Evolutionary conservation across 2,797 vertebrate genomes (phyloP), one percentile per base, ranked within the genome.

Genomic region (Typhlichthys subterraneus): DNA sequence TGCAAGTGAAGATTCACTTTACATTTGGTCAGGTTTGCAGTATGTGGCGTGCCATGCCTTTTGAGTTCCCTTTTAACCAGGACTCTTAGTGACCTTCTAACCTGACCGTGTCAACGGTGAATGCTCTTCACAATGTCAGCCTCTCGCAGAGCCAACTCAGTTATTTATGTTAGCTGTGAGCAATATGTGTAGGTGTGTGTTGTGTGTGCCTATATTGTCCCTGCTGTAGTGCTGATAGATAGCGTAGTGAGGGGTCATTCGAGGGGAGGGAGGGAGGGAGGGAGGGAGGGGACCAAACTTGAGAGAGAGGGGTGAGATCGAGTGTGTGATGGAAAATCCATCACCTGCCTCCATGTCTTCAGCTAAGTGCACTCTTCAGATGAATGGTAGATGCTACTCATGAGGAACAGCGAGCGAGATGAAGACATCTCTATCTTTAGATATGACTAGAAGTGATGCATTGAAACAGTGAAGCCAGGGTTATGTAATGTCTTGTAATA

Each of bases 361-460:
- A 23, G 23, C 23, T 23, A 3, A 23, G 23, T 23, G 23, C 23
- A 23, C 23, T 23, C 23, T 23, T 4, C 23, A 23, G 23, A 23
- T 23, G 23, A 4, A 23, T 23, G 23, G 23, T 23, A 23, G 23
- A 23, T 23, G 23, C 23, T 23, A 23, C 23, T 23, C 23, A 23
- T 23, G 23, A 23, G 23, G 23, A 23, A 23, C 23, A 23, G 23
- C 61, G 65, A 74, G 69, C 29, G 61, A 61, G 65, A 85, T 76
- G 75, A 83, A 85, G 77, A 86, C 47, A 65, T 86, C 79, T 83
- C 66, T 72, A 68, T 85, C 70, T 72, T 80, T 53, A 38, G 56
- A 65, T 79, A 61, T 74, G 63, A 76, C 79, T 81, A 79, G 74
- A 84, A 81, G 38, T 42, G 38, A 42, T 7, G 9, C 38, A 42